These are phyloP conservation scores for Ceyx melanurus DNA, from an alignment of 2,113 vertebrate genomes.

Conservation along the genomic window DNA sequence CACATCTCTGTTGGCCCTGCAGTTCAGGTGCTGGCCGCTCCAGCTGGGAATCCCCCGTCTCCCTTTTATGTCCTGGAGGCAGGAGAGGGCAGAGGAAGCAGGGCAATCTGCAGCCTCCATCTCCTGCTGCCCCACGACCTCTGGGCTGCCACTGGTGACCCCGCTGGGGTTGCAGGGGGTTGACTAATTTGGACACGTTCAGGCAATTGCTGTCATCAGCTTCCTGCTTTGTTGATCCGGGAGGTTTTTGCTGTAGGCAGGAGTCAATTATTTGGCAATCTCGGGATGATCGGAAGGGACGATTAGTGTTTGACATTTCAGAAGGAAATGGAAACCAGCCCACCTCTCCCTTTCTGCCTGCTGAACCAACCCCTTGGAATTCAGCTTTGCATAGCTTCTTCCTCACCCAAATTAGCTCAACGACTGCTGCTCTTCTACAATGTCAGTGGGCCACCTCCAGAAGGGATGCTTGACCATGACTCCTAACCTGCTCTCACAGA, in stretches of 20 bases:
- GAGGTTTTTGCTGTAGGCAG: slow-evolving; percentile 56
- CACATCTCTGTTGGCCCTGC: slow-evolving; percentile 19
- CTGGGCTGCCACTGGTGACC: slow-evolving; percentile 65
- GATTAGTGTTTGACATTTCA: slow-evolving; percentile 63
- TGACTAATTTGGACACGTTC: slow-evolving; percentile 68
- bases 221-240: slow-evolving; percentile 69
- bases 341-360: slow-evolving; percentile 36
- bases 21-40: slow-evolving; percentile 57
- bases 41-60: slow-evolving; percentile 44
- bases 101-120: slow-evolving; percentile 46
- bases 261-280: slow-evolving; percentile 71
- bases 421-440: not conserved
- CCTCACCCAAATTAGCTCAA: not conserved
- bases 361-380: slow-evolving; percentile 23
- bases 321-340: slow-evolving; percentile 71
- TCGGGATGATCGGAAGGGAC: slow-evolving; percentile 57
- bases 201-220: slow-evolving; percentile 63
- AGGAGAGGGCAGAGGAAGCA: slow-evolving; percentile 66
- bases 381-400: slow-evolving; percentile 8
- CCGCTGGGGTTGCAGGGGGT: slow-evolving; percentile 29
- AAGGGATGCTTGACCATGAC: not conserved
- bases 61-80: slow-evolving; percentile 59
- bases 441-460: not conserved
- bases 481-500: not conserved
- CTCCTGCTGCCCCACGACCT: slow-evolving; percentile 66